phyloP scores from a whole-genome alignment of 2,797 vertebrate species.

The Decapterus maruadsi region DNA sequence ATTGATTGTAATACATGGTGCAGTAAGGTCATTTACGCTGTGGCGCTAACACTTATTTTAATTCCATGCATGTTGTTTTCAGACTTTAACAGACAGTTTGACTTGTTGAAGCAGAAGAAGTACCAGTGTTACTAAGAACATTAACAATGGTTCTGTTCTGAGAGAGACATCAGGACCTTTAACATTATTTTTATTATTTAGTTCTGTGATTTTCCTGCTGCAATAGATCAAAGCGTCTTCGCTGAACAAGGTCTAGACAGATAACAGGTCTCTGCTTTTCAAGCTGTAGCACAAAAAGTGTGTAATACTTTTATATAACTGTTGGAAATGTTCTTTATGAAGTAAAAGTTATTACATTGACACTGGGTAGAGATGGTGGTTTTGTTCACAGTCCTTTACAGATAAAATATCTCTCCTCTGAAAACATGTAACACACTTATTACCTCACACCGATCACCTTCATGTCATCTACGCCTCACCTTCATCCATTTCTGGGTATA shows the following conservation, averaged over 20 bases:
- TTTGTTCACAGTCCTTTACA: conserved; percentile 1
- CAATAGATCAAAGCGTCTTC: conserved; percentile 3
- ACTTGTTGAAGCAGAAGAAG: conserved; percentile 12
- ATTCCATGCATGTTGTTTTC: conserved; percentile 44
- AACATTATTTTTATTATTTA: neutral
- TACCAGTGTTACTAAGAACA: neutral
- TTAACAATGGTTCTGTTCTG: neutral
- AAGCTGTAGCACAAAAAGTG: conserved; percentile 16
- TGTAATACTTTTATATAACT: conserved; percentile 10
- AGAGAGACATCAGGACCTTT: neutral
- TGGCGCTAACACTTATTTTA: conserved; percentile 22
- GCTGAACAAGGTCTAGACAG: neutral
- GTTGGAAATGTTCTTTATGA: conserved; percentile 17
- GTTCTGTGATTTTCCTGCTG: conserved; percentile 17
- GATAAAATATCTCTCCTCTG: conserved; percentile 26
- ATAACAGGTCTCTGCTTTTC: conserved; percentile 22
- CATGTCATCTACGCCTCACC: conserved; percentile 7
- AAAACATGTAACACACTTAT: conserved; percentile 58
- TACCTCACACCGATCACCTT: conserved; percentile 37
- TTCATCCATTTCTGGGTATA: neutral
- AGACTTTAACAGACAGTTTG: conserved; percentile 22
- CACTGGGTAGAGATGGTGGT: neutral
- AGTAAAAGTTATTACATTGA: conserved; percentile 27
- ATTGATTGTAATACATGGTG: conserved; percentile 23
- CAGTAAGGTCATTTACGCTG: conserved; percentile 24